Evolutionary conservation across 2,113 vertebrate species (phyloP).

Genomic region (Leptosomus discolor): DNA sequence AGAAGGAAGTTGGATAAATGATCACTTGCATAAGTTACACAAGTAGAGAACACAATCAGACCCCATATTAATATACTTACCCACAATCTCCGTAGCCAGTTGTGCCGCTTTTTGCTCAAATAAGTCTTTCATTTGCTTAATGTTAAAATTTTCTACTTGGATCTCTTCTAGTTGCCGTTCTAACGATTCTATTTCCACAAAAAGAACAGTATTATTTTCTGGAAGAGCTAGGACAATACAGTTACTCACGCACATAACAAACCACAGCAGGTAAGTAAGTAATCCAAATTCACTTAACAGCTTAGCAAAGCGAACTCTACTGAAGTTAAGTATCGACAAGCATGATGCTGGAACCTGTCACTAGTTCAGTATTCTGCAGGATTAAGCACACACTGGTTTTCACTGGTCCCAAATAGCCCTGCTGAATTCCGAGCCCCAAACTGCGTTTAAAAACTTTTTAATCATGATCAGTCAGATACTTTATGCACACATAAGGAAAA

Average conservation of each 20-base stretch:
- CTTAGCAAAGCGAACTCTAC: neutral
- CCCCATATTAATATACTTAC: conserved; percentile 70
- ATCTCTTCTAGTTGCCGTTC: conserved; percentile 90
- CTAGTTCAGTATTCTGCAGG: neutral
- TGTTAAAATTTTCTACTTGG: conserved; percentile 95
- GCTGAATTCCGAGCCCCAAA: neutral
- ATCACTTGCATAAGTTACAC: neutral
- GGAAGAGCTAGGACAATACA: neutral
- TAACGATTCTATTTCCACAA: conserved; percentile 80
- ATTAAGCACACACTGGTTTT: neutral
- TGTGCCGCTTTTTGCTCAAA: conserved; percentile 98
- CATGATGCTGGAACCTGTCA: neutral
- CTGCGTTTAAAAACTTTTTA: neutral
- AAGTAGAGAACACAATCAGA: neutral
- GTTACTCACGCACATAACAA: neutral
- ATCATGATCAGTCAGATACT: neutral
- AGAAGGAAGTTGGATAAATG: neutral
- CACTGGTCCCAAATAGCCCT: neutral
- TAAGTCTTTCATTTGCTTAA: conserved; percentile 99
- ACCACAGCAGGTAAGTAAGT: neutral
- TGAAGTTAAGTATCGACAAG: neutral
- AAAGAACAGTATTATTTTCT: conserved; percentile 33
- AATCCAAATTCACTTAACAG: neutral
- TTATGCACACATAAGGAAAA: neutral
- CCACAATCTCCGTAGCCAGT: conserved; percentile 94